Percentiles rank a stretch among this genome's conserved stretches.
Evolutionary conservation across 2,113 vertebrate genomes (phyloP).

Genomic region (Poeciliopsis turrubarensis): DNA sequence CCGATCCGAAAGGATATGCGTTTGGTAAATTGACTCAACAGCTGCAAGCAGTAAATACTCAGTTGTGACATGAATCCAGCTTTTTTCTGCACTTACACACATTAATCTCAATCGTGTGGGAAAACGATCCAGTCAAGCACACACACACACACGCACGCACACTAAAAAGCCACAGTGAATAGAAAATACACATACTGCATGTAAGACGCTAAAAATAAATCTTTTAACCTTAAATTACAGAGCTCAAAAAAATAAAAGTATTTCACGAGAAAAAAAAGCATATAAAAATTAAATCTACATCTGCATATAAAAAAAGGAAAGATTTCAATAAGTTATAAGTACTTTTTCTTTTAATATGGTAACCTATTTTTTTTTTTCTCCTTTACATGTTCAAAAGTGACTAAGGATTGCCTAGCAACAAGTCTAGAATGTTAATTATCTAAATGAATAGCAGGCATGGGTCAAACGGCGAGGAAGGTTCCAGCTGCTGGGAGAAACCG

Average conservation of each 20-base stretch:
- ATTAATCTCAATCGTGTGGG: background rate
- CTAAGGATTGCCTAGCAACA: slow-evolving; percentile 45
- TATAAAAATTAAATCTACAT: slow-evolving; percentile 69
- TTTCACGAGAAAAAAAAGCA: slow-evolving; percentile 45
- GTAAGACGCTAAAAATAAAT: slow-evolving; percentile 51
- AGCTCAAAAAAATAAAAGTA: slow-evolving; percentile 72
- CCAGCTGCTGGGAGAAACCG: background rate
- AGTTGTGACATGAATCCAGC: background rate
- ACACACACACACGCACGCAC: no score
- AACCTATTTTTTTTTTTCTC: slow-evolving; percentile 29
- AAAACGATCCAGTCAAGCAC: background rate
- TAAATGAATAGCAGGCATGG: slow-evolving; percentile 15
- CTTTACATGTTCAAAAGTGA: slow-evolving; percentile 57
- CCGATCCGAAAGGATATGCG: no score
- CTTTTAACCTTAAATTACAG: slow-evolving; percentile 71
- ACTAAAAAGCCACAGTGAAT: slow-evolving; percentile 12
- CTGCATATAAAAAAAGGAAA: slow-evolving; percentile 72
- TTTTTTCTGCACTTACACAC: background rate
- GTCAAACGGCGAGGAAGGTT: slow-evolving; percentile 24
- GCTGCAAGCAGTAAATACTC: background rate
- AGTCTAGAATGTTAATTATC: slow-evolving; percentile 43
- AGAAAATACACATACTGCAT: slow-evolving; percentile 44
- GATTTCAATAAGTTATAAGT: slow-evolving; percentile 65
- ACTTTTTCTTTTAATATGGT: slow-evolving; percentile 44
- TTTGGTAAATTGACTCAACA: no score